Evolutionary conservation across 2,888 invertebrate genomes (phyloP), one percentile per base, ranked within the genome.

Genomic region (Beris morrisii): DNA sequence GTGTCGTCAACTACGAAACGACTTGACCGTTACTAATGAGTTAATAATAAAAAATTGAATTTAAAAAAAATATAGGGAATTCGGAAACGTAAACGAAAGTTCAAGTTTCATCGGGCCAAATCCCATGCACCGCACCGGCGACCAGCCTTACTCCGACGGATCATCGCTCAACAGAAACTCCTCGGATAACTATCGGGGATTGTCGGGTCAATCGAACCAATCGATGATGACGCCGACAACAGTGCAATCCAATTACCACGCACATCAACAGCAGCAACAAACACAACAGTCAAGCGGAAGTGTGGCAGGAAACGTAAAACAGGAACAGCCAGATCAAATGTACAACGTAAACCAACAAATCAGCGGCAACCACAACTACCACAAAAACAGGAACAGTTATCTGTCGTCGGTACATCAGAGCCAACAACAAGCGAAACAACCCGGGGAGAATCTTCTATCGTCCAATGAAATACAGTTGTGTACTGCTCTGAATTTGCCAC

Each of bases 41-140:
- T 56, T 54, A 43, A 55, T 43, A 57, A 15, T 43, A 11, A n/a
- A 64, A 15, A 63, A 32, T 53, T 61, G 13, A 2, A 55, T 65
- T 61, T 12, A n/a, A 15, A 45, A 28, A 38, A 28, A 44, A 58
- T 48, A 38, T 57, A 80, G 79, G 73, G 80, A 79, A 74, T 71
- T 68, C 71, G 74, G 70, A 80, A 80, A 73, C 79, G 80, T 72
- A 79, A 79, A 77, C 76, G 76, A 70, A 38, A 38, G 82, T 87
- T 89, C 83, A 90, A 89, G 83, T 92, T 93, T 86, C 88, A 91
- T 83, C 86, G 92, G 86, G 88, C 90, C 85, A 93, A 93, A 83
- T 87, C 91, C 82, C 92, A 92, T 83, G 89, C 88, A 83, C 89
- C 90, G 84, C 85, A 88, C 81, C 84, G 81, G 67, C 74, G 81